These are phyloP conservation scores for Leptinotarsa lineolata DNA, from an alignment of 1,140 invertebrate genomes.

Conservation along the genomic window DNA sequence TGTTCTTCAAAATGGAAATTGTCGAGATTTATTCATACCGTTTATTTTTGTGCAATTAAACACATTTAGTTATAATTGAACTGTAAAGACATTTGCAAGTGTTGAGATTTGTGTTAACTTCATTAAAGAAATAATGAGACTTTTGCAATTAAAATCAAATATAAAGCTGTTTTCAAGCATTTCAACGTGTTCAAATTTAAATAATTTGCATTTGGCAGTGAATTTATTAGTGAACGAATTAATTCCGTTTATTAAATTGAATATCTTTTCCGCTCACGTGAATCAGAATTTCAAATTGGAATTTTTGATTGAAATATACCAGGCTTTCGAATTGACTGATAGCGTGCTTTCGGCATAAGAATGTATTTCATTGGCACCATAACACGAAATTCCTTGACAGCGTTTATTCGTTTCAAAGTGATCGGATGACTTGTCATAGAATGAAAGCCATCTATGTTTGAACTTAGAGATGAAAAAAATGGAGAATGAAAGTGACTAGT, in stretches of 20 bases:
- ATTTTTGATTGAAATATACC: background rate
- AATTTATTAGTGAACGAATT: conserved; percentile 37
- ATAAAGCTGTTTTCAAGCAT: conserved; percentile 39
- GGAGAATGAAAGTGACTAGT: too few relatives aligned
- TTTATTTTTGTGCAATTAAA: conserved; percentile 39
- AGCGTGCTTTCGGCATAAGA: too few relatives aligned
- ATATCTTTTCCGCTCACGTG: conserved; percentile 13
- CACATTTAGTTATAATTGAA: conserved; percentile 48
- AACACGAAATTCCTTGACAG: too few relatives aligned
- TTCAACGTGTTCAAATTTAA: conserved; percentile 35
- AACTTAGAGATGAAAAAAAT: too few relatives aligned
- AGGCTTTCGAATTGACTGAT: background rate
- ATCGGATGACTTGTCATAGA: too few relatives aligned
- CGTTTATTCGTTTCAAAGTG: too few relatives aligned
- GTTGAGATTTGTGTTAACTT: conserved; percentile 46
- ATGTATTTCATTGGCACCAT: too few relatives aligned
- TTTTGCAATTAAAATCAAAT: conserved; percentile 49
- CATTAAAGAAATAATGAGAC: conserved; percentile 50
- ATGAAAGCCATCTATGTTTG: too few relatives aligned
- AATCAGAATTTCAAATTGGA: conserved; percentile 6
- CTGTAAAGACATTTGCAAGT: conserved; percentile 43
- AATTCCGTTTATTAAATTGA: conserved; percentile 28
- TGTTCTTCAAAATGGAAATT: background rate
- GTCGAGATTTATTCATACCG: conserved; percentile 11
- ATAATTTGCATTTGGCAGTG: conserved; percentile 40